A percentile compares a stretch with the other conserved stretches of the same genome.
Evolutionary conservation across 35 echinoderm and acorn worm genomes (phyloP).

Genomic region (Apostichopus californicus): DNA sequence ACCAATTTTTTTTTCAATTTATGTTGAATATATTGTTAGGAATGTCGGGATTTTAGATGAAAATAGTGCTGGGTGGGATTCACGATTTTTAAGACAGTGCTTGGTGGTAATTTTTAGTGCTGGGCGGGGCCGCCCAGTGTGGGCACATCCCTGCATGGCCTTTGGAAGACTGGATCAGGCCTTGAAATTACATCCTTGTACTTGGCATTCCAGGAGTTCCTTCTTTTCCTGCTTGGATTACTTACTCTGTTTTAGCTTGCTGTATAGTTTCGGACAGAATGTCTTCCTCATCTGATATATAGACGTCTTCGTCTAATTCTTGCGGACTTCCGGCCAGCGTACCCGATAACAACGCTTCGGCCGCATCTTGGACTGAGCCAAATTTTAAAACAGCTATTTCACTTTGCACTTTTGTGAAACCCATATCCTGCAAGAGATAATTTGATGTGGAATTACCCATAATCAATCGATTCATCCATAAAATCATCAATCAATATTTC

Average conservation of each 20-base stretch:
- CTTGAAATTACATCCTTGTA: too few species aligned
- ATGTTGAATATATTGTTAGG: too few species aligned
- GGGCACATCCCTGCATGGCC: too few species aligned
- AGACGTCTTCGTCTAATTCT: constrained; percentile 84
- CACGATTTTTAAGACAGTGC: too few species aligned
- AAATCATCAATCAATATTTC: not conserved
- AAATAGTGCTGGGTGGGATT: too few species aligned
- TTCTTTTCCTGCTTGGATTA: not conserved
- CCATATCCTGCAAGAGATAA: constrained; percentile 81
- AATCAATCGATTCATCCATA: not conserved
- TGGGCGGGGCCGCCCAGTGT: too few species aligned
- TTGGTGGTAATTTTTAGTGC: too few species aligned
- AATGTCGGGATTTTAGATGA: too few species aligned
- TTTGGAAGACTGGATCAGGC: too few species aligned
- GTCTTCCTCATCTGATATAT: constrained; percentile 97
- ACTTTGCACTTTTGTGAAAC: constrained; percentile 77
- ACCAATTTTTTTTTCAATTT: too few species aligned
- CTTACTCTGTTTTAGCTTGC: constrained; percentile 90
- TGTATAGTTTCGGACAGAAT: constrained; percentile 86
- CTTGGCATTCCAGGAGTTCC: too few species aligned
- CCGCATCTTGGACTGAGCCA: constrained; percentile 75
- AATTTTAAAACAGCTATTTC: constrained; percentile 84
- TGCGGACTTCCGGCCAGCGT: constrained; percentile 31
- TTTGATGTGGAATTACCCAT: not conserved
- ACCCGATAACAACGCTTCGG: constrained; percentile 75